Evolutionary conservation across 2,797 vertebrate species (phyloP).

Genomic region (Chiropotes sagulatus): DNA sequence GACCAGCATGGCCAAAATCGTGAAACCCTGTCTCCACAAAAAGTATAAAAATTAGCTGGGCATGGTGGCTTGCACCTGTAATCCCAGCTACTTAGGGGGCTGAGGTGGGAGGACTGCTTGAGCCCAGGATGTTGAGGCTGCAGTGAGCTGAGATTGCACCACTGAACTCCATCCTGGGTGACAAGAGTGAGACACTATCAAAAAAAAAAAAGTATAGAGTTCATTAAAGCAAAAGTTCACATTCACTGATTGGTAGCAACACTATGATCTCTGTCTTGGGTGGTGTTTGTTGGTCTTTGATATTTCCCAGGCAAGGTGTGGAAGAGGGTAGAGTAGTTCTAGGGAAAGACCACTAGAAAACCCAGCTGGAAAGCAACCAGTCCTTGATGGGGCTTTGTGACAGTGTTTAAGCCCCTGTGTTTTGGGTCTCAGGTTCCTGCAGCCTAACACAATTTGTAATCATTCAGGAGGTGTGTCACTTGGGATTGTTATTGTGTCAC

Average conservation of each 20-base stretch:
- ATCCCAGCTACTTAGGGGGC: background rate
- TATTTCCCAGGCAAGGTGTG: background rate
- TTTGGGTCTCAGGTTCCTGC: conserved; percentile 2
- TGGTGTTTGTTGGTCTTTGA: background rate
- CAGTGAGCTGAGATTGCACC: background rate
- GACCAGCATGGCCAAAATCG: background rate
- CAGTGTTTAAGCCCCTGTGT: background rate
- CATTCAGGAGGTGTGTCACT: background rate
- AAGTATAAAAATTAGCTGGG: background rate
- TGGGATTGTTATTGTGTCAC: conserved; percentile 46
- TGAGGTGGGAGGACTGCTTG: background rate
- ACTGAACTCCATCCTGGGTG: background rate
- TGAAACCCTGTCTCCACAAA: background rate
- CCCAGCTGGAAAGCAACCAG: background rate
- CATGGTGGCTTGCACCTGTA: background rate
- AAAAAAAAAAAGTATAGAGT: background rate
- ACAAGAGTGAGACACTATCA: background rate
- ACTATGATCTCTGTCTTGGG: background rate
- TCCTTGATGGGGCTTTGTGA: background rate
- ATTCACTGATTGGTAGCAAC: background rate
- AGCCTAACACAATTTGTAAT: conserved; percentile 42
- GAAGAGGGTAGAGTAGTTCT: background rate
- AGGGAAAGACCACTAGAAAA: background rate
- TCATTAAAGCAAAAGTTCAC: background rate
- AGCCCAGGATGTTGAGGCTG: background rate